Conservation (phyloP, 1,140 invertebrate genomes). For the Zophobas morio region DNA sequence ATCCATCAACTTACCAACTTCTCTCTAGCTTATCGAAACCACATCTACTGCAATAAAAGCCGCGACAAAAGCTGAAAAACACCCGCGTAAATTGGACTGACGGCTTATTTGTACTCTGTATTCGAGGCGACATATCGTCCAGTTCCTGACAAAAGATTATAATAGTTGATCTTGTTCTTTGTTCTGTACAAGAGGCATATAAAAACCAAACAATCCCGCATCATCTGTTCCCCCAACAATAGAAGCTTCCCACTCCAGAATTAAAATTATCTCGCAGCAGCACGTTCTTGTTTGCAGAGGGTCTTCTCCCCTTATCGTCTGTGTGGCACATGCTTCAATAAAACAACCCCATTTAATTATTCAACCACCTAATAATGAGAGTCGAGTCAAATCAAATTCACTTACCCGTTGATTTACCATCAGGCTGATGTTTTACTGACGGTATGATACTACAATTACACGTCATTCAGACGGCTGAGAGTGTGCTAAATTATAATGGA, state of each 20-base stretch:
- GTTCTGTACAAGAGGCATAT: background rate
- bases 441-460: background rate
- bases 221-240: background rate
- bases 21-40: too few relatives aligned
- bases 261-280: conserved; percentile 1
- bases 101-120: too few relatives aligned
- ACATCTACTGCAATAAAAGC: too few relatives aligned
- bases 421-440: background rate
- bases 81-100: too few relatives aligned
- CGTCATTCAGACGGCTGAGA: background rate
- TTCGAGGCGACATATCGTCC: too few relatives aligned
- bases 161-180: background rate
- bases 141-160: background rate
- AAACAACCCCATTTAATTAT: conserved; percentile 14
- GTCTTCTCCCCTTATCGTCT: background rate
- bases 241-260: background rate
- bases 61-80: too few relatives aligned
- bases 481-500: too few relatives aligned
- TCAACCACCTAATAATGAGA: conserved; percentile 12
- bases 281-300: background rate
- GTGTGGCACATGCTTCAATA: conserved; percentile 10
- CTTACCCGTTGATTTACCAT: conserved; percentile 14
- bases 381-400: conserved; percentile 16
- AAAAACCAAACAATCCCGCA: background rate
- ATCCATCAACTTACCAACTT: too few relatives aligned